phyloP scores from a whole-genome alignment of 2,113 vertebrate species.

The Emydocephalus ijimae region DNA sequence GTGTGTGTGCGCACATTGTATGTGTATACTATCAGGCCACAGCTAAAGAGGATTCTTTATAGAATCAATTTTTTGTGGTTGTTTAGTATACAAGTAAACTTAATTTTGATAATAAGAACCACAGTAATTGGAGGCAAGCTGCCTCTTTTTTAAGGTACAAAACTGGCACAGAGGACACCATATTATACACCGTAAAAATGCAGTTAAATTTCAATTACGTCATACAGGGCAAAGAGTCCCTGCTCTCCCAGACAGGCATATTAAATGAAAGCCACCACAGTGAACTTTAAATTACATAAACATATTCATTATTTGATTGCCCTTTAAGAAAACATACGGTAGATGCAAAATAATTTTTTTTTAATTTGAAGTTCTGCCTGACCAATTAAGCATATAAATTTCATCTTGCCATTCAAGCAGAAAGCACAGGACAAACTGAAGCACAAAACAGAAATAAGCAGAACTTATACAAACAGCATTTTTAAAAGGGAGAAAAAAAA shows the following conservation, averaged over 20 bases:
- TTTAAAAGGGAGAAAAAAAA: slow-evolving; percentile 7
- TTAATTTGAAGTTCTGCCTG: slow-evolving; percentile 76
- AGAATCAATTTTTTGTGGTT: slow-evolving; percentile 99
- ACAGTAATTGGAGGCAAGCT: slow-evolving; percentile 89
- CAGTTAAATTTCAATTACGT: slow-evolving; percentile 97
- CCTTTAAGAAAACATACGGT: slow-evolving; percentile 86
- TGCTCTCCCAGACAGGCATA: slow-evolving; percentile 91
- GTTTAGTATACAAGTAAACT: slow-evolving; percentile 99
- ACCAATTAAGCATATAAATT: slow-evolving; percentile 79
- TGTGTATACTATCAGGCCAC: slow-evolving; percentile 98
- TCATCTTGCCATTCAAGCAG: slow-evolving; percentile 85
- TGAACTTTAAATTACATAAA: slow-evolving; percentile 87
- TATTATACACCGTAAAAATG: slow-evolving; percentile 99
- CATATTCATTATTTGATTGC: slow-evolving; percentile 85
- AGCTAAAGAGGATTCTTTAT: slow-evolving; percentile 98
- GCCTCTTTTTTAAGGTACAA: slow-evolving; percentile 96
- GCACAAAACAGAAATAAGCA: slow-evolving; percentile 81
- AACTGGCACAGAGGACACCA: slow-evolving; percentile 98
- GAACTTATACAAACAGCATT: slow-evolving; percentile 77
- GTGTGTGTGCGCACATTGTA: slow-evolving; percentile 85
- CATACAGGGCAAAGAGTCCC: slow-evolving; percentile 76
- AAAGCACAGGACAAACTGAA: slow-evolving; percentile 85
- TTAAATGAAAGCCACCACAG: slow-evolving; percentile 92
- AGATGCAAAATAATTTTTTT: slow-evolving; percentile 72
- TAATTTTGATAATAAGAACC: slow-evolving; percentile 96